Percentiles rank a stretch among this genome's conserved stretches.
Conservation (phyloP, 2,888 invertebrate genomes). For the Selenia dentaria region DNA sequence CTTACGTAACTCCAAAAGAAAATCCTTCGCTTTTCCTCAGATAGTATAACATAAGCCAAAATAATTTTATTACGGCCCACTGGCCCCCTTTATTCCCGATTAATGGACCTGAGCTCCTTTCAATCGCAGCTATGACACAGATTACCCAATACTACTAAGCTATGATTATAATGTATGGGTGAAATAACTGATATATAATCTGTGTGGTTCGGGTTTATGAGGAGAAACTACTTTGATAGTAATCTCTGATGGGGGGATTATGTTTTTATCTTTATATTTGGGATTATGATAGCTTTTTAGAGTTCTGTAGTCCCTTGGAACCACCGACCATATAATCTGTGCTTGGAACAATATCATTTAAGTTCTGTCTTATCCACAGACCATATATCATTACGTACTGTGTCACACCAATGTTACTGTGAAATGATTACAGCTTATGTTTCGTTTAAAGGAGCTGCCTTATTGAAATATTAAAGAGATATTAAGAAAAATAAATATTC, state of each 20-base stretch:
- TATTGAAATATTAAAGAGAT: no score
- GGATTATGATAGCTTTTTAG: no score
- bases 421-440: no score
- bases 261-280: no score
- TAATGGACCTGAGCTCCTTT: conserved; percentile 29
- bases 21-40: conserved; percentile 5
- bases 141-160: background rate
- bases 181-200: background rate
- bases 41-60: conserved; percentile 26
- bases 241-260: conserved; percentile 5
- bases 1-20: conserved; percentile 1
- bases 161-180: background rate
- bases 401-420: no score
- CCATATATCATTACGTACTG: no score
- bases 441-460: no score
- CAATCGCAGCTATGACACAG: conserved; percentile 15
- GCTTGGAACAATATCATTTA: no score
- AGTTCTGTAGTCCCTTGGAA: no score
- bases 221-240: conserved; percentile 2
- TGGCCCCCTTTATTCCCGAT: conserved; percentile 29
- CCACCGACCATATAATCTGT: no score
- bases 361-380: no score
- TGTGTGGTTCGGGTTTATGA: background rate
- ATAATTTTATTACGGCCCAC: conserved; percentile 31
- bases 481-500: no score